Conservation (phyloP, 30 jellyfish, hydroid and myxozoan species). For the Aurelia aurita complex sp. Pacific region DNA sequence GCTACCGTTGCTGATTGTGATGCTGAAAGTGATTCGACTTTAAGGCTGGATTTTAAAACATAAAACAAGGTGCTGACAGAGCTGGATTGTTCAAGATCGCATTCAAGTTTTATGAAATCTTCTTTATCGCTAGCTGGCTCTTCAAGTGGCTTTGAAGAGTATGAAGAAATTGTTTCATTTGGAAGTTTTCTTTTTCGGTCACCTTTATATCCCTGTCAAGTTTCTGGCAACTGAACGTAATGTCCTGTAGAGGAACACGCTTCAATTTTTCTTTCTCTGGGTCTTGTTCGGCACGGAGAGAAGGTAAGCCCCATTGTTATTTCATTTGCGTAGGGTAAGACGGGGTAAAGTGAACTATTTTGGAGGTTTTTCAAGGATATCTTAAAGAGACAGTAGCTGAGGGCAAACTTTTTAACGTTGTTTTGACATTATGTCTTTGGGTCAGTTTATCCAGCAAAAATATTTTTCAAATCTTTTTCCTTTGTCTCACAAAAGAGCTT, state of each 20-base stretch:
- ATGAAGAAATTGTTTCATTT: background rate
- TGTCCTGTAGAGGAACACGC: conserved; percentile 19
- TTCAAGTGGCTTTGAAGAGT: background rate
- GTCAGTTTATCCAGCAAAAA: too few relatives aligned
- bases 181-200: background rate
- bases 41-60: background rate
- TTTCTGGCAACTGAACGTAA: background rate
- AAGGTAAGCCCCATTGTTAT: conserved; percentile 33
- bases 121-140: background rate
- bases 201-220: background rate
- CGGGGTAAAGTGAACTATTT: too few relatives aligned
- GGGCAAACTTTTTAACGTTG: too few relatives aligned
- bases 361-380: too few relatives aligned
- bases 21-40: background rate
- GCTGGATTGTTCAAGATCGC: conserved; percentile 1
- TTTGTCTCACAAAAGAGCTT: too few relatives aligned
- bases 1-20: background rate
- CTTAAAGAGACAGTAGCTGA: too few relatives aligned
- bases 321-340: background rate
- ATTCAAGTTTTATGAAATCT: too few relatives aligned
- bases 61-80: background rate
- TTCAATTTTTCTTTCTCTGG: conserved; percentile 5
- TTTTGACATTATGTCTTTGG: too few relatives aligned
- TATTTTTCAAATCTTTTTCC: too few relatives aligned
- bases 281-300: conserved; percentile 29